Evolutionary conservation across 2,888 invertebrate genomes (phyloP), one percentile per base, ranked within the genome.

Genomic region (Netelia inedita): DNA sequence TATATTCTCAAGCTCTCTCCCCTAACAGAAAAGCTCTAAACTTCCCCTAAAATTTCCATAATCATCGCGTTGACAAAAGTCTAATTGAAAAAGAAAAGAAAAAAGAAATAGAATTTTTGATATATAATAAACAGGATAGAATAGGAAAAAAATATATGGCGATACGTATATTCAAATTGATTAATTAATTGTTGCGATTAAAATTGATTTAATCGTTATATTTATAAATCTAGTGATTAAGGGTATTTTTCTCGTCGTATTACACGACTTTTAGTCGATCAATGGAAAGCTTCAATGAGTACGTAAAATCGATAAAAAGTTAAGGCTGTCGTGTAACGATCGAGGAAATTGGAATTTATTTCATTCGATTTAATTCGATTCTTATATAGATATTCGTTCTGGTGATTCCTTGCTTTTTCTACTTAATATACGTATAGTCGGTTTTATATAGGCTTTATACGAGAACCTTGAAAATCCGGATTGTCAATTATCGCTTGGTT

Each of bases 401-500:
- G 19, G 19, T n/a, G 19, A 57, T 16, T 57, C 9, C 21, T 19
- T 57, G 57, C 19, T 16, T 57, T 46, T 46, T 46, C 10, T 46
- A 35, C 46, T 10, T 14, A 46, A 14, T 46, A 46, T 14, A 46
- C 46, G 10, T 14, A 14, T 46, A 14, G 46, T 14, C 3, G 66
- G 63, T 1, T 61, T 14, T 21, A 19, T 41, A 41, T 16, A 1
- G n/a, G 55, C 14, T 55, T 35, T 35, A 55, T 72, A 59, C 59
- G 28, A 2, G 21, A 63, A 21, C 21, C 46, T 63, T 63, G 63
- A 75, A 71, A 65, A 82, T 82, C 76, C 65, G 76, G 71, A 82
- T 76, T 71, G 82, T 82, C 71, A 76, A 82, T 82, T 76, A 72
- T 50, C 69, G 50, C 5, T 35, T 66, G 71, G 82, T 71, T 82